Evolutionary conservation across 2,797 vertebrate species (phyloP).

Genomic region (Masticophis lateralis): DNA sequence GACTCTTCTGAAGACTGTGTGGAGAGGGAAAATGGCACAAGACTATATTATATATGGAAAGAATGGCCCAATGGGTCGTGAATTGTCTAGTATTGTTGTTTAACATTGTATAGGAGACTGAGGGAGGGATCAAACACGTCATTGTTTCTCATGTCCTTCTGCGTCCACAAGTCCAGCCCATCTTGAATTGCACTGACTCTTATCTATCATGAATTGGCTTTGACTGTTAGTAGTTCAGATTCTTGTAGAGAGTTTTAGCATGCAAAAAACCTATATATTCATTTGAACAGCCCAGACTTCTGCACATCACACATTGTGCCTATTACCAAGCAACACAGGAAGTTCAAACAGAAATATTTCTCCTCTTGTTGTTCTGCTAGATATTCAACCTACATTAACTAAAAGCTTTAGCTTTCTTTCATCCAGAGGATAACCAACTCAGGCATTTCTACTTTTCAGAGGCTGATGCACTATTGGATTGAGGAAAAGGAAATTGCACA

Average conservation of each 20-base stretch:
- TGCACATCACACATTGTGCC: not conserved
- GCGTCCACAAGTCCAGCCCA: not conserved
- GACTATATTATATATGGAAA: not conserved
- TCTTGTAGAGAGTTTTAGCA: not conserved
- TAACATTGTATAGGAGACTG: not conserved
- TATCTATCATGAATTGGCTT: not conserved
- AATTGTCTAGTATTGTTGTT: not conserved
- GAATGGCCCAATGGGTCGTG: not conserved
- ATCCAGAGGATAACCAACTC: not conserved
- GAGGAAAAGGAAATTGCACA: not conserved
- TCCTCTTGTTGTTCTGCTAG: not conserved
- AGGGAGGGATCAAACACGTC: not conserved
- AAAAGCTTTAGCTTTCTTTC: not conserved
- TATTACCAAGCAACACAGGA: not conserved
- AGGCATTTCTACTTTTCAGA: not conserved
- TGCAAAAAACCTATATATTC: not conserved
- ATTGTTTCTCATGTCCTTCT: not conserved
- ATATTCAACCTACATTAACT: not conserved
- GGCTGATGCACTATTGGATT: not conserved
- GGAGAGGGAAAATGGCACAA: not conserved
- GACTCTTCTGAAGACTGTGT: not conserved
- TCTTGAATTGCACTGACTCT: not conserved
- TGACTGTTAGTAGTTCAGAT: not conserved
- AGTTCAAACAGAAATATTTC: not conserved
- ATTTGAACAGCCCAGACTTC: not conserved